phyloP scores from a whole-genome alignment of 2,888 invertebrate species.

The Apamea epomidion region DNA sequence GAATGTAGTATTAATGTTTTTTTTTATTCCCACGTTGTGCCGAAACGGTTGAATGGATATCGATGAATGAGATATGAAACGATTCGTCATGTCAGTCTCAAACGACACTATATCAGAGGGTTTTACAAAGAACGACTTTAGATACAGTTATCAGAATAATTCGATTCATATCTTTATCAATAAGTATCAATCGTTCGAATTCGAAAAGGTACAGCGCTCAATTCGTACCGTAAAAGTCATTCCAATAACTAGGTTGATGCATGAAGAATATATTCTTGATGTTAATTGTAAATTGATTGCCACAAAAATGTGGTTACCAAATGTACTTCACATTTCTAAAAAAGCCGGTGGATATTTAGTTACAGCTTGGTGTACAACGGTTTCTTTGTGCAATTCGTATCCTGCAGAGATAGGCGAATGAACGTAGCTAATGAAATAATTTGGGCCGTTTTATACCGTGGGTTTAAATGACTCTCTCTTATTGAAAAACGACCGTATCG shows the following conservation, averaged over 20 bases:
- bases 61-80: slow-evolving; percentile 64
- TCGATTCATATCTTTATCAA: slow-evolving; percentile 45
- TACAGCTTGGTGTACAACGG: slow-evolving; percentile 61
- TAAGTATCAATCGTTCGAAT: slow-evolving; percentile 19
- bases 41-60: slow-evolving; percentile 58
- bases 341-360: slow-evolving; percentile 58
- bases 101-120: slow-evolving; percentile 35
- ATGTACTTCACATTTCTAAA: slow-evolving; percentile 43
- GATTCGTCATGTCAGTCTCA: slow-evolving; percentile 62
- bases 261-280: slow-evolving; percentile 39
- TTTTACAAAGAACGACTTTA: slow-evolving; percentile 40
- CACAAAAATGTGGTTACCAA: slow-evolving; percentile 45
- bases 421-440: slow-evolving; percentile 66
- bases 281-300: slow-evolving; percentile 47
- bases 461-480: slow-evolving; percentile 59
- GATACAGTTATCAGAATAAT: slow-evolving; percentile 48
- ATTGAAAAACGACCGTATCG: slow-evolving; percentile 66
- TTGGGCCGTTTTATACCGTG: slow-evolving; percentile 62
- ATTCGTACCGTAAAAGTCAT: slow-evolving; percentile 30
- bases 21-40: slow-evolving; percentile 61
- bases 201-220: slow-evolving; percentile 10
- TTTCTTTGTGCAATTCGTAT: slow-evolving; percentile 62
- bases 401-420: slow-evolving; percentile 60
- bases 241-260: slow-evolving; percentile 44
- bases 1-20: slow-evolving; percentile 35